A percentile compares a stretch with the other conserved stretches of the same genome.
phyloP scores from a whole-genome alignment of 2,888 invertebrate genomes.

The Chymomyza fuscimana region DNA sequence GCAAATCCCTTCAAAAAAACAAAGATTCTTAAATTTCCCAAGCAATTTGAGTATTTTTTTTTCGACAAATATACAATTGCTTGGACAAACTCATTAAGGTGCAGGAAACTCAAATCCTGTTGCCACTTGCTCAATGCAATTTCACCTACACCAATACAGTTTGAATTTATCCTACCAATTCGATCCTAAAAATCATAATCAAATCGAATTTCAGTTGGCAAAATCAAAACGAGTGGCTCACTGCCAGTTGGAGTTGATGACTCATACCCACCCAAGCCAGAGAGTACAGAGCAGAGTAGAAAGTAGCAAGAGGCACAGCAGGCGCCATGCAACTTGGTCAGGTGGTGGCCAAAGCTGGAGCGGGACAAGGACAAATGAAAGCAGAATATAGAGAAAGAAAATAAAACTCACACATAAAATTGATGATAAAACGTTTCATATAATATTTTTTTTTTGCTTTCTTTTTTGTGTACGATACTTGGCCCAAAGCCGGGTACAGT shows the following conservation, averaged over 20 bases:
- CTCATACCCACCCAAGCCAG: not conserved
- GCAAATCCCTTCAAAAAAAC: too few relatives aligned
- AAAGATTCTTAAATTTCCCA: too few relatives aligned
- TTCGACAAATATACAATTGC: not conserved
- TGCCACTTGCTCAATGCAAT: slow-evolving; percentile 47
- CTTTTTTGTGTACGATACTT: slow-evolving; percentile 6
- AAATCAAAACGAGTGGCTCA: slow-evolving; percentile 43
- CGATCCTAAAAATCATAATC: slow-evolving; percentile 64
- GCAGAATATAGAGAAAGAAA: slow-evolving; percentile 28
- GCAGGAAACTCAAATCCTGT: not conserved
- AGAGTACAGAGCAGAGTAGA: slow-evolving; percentile 37
- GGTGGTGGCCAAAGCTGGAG: not conserved
- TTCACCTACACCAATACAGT: slow-evolving; percentile 13
- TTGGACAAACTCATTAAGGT: not conserved
- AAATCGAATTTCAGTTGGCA: slow-evolving; percentile 74
- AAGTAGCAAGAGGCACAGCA: slow-evolving; percentile 33
- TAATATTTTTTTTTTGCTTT: slow-evolving; percentile 58
- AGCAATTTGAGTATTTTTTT: too few relatives aligned
- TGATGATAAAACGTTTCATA: slow-evolving; percentile 76
- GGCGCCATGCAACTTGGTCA: slow-evolving; percentile 3
- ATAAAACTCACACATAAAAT: slow-evolving; percentile 54
- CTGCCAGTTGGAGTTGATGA: slow-evolving; percentile 10
- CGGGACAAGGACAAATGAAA: not conserved
- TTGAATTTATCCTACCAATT: not conserved
- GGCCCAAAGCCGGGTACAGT: not conserved